phyloP scores from a whole-genome alignment of 2,797 vertebrate species.

The Garrulus glandarius region DNA sequence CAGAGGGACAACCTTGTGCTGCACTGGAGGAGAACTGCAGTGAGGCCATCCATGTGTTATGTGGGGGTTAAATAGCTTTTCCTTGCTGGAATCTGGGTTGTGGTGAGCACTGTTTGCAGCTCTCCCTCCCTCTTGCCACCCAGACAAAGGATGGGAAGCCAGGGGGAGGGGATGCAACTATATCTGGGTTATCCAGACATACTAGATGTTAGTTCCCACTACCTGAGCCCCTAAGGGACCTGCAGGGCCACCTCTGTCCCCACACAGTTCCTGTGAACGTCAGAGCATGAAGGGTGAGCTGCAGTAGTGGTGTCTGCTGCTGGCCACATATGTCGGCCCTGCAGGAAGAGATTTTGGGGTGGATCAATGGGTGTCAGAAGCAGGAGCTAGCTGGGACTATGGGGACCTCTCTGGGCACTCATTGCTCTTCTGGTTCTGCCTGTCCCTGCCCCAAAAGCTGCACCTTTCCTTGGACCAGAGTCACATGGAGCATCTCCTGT shows the following conservation, averaged over 20 bases:
- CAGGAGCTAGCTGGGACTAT: background rate
- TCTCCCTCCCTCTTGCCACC: slow-evolving; percentile 7
- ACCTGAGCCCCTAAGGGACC: background rate
- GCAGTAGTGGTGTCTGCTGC: background rate
- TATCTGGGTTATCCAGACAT: slow-evolving; percentile 29
- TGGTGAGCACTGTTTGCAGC: slow-evolving; percentile 49
- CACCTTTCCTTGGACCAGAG: background rate
- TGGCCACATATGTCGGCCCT: rapidly evolving
- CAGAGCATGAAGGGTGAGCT: background rate
- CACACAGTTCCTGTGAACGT: rapidly evolving
- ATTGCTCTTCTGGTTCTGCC: background rate
- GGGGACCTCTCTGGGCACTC: background rate
- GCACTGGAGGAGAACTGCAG: background rate
- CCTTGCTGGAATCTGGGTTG: background rate
- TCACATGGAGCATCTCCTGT: background rate
- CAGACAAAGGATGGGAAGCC: slow-evolving; percentile 38
- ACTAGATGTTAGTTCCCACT: background rate
- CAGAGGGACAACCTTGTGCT: background rate
- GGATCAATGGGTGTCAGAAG: background rate
- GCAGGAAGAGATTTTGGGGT: background rate
- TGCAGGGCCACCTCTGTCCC: background rate
- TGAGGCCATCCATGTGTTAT: rapidly evolving
- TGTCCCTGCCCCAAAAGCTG: background rate
- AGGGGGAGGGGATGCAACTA: background rate
- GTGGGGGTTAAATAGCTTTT: background rate